Evolutionary conservation across 2,888 invertebrate genomes (phyloP), one percentile per base, ranked within the genome.

Genomic region (Tanytarsus gracilentus): DNA sequence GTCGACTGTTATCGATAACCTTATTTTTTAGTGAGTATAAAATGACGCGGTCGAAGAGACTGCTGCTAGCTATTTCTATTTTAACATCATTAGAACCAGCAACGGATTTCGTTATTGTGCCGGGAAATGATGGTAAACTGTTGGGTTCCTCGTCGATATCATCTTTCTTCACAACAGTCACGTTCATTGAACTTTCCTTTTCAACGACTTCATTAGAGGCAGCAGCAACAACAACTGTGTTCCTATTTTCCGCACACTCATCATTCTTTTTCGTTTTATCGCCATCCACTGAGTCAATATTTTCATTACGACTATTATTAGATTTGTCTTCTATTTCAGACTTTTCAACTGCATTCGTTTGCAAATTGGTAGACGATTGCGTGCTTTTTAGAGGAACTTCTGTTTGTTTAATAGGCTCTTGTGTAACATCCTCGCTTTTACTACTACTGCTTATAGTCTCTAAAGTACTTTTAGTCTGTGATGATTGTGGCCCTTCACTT

Each of bases 1-100:
- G 26, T 16, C 58, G 44, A 58, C 48, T 58, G 21, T 58, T 58
- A 44, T 44, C 48, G 21, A 58, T 48, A 18, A 48, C 21, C 21
- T 18, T 49, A 23, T 58, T 58, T 16, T 58, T 58, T 1, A 58
- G 44, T n/a, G 58, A 48, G 16, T 48, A 48, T 5, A 58, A 21
- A 48, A 58, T 58, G 4, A 58, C 48, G 27, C 48, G 26, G 25
- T 58, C 58, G 11, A 58, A 21, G 14, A 58, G 30, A 30, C 58
- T 58, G 18, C 25, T 21, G n/a, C 58, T 48, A 30, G 44, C 30
- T 25, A 58, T 44, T 23, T 58, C 58, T 21, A 48, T 30, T 30
- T 58, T 29, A 21, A 27, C 48, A 23, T 49, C 58, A 48, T 29
- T 30, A 16, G 18, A 16, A 18, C 48, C 30, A n/a, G 40, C 30